These are phyloP conservation scores for Larimichthys crocea DNA, from an alignment of 2,113 vertebrate species.

Conservation along the genomic window DNA sequence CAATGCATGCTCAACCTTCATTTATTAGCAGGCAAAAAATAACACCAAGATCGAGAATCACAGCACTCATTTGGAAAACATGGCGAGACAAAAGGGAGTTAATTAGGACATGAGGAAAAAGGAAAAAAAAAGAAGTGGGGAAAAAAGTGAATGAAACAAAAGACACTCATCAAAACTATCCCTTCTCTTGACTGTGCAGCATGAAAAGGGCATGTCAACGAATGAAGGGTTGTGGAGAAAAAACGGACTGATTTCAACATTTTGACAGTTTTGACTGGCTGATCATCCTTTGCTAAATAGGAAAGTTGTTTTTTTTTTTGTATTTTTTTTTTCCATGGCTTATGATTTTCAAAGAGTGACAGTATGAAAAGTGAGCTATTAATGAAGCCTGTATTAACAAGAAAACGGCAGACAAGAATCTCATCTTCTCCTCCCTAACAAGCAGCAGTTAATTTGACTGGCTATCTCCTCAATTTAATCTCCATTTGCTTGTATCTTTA, in stretches of 20 bases:
- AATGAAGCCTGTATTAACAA: slow-evolving; percentile 65
- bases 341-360: slow-evolving; percentile 58
- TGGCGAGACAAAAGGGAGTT: slow-evolving; percentile 77
- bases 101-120: slow-evolving; percentile 72
- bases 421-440: slow-evolving; percentile 77
- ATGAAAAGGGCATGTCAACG: slow-evolving; percentile 76
- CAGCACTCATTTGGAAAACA: slow-evolving; percentile 74
- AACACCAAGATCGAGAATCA: slow-evolving; percentile 71
- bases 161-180: slow-evolving; percentile 69
- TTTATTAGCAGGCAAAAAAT: slow-evolving; percentile 75
- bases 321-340: slow-evolving; percentile 16
- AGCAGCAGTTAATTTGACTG: slow-evolving; percentile 76
- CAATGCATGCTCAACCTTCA: slow-evolving; percentile 71
- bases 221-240: slow-evolving; percentile 36
- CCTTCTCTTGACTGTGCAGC: slow-evolving; percentile 59
- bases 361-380: slow-evolving; percentile 69
- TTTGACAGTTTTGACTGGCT: slow-evolving; percentile 53
- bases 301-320: not conserved
- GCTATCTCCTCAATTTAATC: slow-evolving; percentile 75
- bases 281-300: slow-evolving; percentile 50
- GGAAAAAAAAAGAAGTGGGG: slow-evolving; percentile 35
- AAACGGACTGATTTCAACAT: slow-evolving; percentile 44
- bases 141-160: slow-evolving; percentile 66
- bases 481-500: slow-evolving; percentile 71
- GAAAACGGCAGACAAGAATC: slow-evolving; percentile 72